These are phyloP conservation scores for Latrodectus hesperus DNA, from an alignment of 2,888 invertebrate species.

Conservation along the genomic window DNA sequence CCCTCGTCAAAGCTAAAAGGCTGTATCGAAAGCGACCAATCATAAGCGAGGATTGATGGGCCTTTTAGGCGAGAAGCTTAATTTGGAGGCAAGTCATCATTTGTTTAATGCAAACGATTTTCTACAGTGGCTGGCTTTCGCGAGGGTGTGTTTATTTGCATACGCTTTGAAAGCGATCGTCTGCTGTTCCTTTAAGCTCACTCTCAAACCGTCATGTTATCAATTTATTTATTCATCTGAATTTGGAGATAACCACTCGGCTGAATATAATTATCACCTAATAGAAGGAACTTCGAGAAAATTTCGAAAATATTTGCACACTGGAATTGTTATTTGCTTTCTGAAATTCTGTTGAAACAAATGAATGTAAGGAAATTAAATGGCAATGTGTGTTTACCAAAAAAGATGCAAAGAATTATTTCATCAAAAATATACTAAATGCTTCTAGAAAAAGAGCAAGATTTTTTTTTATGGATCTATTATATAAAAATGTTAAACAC, in stretches of 20 bases:
- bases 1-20: constrained; percentile 56
- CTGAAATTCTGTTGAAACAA: too few relatives aligned
- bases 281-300: too few relatives aligned
- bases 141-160: constrained; percentile 46
- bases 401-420: too few relatives aligned
- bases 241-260: neutral
- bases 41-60: constrained; percentile 58
- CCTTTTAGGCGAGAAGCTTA: constrained; percentile 46
- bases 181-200: neutral
- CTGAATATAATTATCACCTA: neutral
- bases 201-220: neutral
- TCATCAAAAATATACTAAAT: too few relatives aligned
- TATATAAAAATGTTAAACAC: too few relatives aligned
- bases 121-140: constrained; percentile 6
- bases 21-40: constrained; percentile 40
- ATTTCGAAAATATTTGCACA: too few relatives aligned
- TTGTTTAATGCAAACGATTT: constrained; percentile 54
- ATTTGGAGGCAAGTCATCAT: constrained; percentile 40
- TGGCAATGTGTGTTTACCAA: too few relatives aligned
- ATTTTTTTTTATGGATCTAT: too few relatives aligned
- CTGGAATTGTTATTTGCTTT: too few relatives aligned
- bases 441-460: too few relatives aligned
- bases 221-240: constrained; percentile 5
- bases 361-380: too few relatives aligned
- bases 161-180: constrained; percentile 36